These are phyloP conservation scores for Cantharis nigra DNA, from an alignment of 2,888 invertebrate genomes.

Conservation along the genomic window DNA sequence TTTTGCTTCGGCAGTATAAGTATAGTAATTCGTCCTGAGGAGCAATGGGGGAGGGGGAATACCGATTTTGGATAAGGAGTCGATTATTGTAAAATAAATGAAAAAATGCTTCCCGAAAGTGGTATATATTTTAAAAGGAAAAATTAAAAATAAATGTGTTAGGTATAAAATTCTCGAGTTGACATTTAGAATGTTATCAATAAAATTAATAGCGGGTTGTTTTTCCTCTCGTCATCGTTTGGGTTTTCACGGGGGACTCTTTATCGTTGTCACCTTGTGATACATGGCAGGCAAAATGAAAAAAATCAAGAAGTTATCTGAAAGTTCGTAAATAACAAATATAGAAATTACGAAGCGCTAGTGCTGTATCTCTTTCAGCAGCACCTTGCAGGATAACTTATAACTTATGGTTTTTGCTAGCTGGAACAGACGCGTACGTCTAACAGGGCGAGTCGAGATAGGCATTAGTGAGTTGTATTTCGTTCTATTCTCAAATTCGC, in stretches of 20 bases:
- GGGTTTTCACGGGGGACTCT: conserved; percentile 39
- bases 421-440: conserved; percentile 37
- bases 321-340: conserved; percentile 43
- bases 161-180: conserved; percentile 30
- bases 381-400: conserved; percentile 39
- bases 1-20: no score
- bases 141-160: conserved; percentile 6
- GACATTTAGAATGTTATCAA: conserved; percentile 44
- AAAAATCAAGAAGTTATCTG: conserved; percentile 41
- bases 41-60: no score
- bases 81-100: neutral
- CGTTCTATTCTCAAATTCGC: conserved; percentile 44
- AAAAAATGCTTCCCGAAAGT: neutral
- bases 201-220: conserved; percentile 48
- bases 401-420: conserved; percentile 40
- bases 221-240: conserved; percentile 45
- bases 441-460: conserved; percentile 32
- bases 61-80: neutral
- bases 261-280: conserved; percentile 44
- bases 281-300: conserved; percentile 42
- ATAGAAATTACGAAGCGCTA: conserved; percentile 38
- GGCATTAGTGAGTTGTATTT: conserved; percentile 35
- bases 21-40: no score
- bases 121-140: neutral
- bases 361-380: conserved; percentile 38